Evolutionary conservation across 2,888 invertebrate species (phyloP), one percentile per base, ranked within the genome.

Genomic region (Acleris sparsana): DNA sequence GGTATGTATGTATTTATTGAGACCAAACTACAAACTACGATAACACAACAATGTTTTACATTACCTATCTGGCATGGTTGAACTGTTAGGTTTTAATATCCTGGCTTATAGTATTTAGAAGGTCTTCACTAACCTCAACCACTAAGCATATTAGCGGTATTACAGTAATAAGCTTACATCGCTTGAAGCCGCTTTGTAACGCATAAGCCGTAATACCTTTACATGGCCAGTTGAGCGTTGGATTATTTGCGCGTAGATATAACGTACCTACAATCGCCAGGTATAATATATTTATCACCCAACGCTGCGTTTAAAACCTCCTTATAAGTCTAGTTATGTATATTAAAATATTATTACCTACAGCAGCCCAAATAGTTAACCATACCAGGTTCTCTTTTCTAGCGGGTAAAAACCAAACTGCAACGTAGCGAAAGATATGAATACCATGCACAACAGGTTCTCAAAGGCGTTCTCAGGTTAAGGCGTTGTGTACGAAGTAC

Each of bases 141-240:
- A 53, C 61, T 55, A 55, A 62, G 55, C 17, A 33, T 62, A 49
- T 62, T 43, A 55, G 39, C 39, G 11, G 61, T 16, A 57, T 58
- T 62, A 62, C 22, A 22, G 55, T 62, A 62, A 62, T 33, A 62
- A 55, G 62, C 55, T 62, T 55, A 62, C 55, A 49, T 17, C 22
- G 39, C 20, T 22, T 46, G 29, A 62, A 62, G 48, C 55, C 55
- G n/a, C 11, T 29, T 46, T 43, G 48, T 49, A 33, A 39, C 55
- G 55, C 55, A 53, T 55, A 62, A 20, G 7, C 33, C 46, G 7
- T 62, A 49, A 62, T 55, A 22, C 62, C 33, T 33, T 62, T 49
- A 62, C 62, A 62, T 39, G 62, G 62, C 16, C 62, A 55, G 48
- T 49, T 17, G 39, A 9, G 43, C 48, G 46, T 5, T 39, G 55